Evolutionary conservation across 1,140 invertebrate species (phyloP), one percentile per base, ranked within the genome.

Genomic region (Ectropis grisescens): DNA sequence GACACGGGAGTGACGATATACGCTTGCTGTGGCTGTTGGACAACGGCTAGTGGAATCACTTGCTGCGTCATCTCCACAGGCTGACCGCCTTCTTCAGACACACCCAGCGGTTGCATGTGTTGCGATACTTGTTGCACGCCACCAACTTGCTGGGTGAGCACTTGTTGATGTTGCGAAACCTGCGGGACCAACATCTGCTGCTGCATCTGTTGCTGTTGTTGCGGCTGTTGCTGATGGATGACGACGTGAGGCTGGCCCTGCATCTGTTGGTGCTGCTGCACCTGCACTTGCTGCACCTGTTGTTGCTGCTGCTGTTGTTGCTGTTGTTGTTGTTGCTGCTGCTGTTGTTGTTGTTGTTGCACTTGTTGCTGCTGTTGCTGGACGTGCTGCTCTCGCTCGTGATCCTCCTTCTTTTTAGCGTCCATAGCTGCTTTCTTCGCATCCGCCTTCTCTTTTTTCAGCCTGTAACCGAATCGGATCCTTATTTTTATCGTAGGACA

Each of bases 1-100:
- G 85, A 84, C 10, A 88, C 85, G 1, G 86, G 86, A 4, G 86
- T 87, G 2, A 87, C 85, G 37, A 88, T 75, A 59, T 86, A 87
- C 0, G 85, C 80, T 48, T 85, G 84, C 46, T 84, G 85, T 10
- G 82, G 81, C 42, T 85, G 82, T 48, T 85, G 84, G 5, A 86
- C 83, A 10, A 87, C 84, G 9, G 86, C 85, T n/a, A 87, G 45
- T 0, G 86, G 85, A 38, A 87, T 87, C 2, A 87, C 85, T 66
- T 87, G 85, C 42, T 87, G 85, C 13, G 85, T 83, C 72, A 86
- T 86, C 53, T 85, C 83, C 15, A 85, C 79, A 24, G 79, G 82
- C 39, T 83, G 80, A 1, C 68, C 72, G 6, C 52, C 65, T 5
- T 82, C 79, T 27, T 82, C 82, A 0, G 64, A 52, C 8, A 82